Evolutionary conservation across 2,113 vertebrate species (phyloP), one percentile per base, ranked within the genome.

Genomic region (Mirza zaza): DNA sequence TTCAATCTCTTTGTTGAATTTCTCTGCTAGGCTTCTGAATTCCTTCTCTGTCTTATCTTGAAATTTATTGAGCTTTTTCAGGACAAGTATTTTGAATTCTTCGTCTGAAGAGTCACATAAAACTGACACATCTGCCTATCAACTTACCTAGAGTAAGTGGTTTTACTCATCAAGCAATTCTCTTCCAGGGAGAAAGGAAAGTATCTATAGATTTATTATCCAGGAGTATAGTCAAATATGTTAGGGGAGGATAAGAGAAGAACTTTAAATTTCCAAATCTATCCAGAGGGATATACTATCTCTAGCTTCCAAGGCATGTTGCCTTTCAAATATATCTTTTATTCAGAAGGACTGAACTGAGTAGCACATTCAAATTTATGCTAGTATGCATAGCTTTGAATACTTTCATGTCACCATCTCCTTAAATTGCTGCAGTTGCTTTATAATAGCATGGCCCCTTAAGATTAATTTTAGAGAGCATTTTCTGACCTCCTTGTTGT

Each of bases 401-500:
- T 29, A 61, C 59, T 27, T 10, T 27, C 59, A 27, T 61, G 59
- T 61, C 59, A 61, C 59, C 25, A 61, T 61, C 10, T 4, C 95
- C 94, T 96, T 96, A 80, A 96, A 93, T 98, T 98, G 98, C 93
- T 95, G 97, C 39, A 39, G 93, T 96, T 96, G 45, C 86, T 91
- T 93, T 97, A 71, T 97, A 96, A 98, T 97, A 95, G 93, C 94
- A 55, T 23, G 52, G 76, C 96, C 73, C 89, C 96, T 98, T 97
- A 76, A 95, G 94, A 75, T 55, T 77, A 82, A 91, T 96, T 89
- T 76, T 84, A 61, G 96, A 96, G 96, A 48, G 25, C 0, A 0
- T 91, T 61, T 67, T 96, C 94, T 39, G 77, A 32, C 55, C 87
- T 9, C 84, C 89, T 9, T 84, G 52, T 14, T 48, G 52, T 14